Base-by-base conservation (phyloP, 2,113 vertebrate species). In the Monopterus albus region DNA sequence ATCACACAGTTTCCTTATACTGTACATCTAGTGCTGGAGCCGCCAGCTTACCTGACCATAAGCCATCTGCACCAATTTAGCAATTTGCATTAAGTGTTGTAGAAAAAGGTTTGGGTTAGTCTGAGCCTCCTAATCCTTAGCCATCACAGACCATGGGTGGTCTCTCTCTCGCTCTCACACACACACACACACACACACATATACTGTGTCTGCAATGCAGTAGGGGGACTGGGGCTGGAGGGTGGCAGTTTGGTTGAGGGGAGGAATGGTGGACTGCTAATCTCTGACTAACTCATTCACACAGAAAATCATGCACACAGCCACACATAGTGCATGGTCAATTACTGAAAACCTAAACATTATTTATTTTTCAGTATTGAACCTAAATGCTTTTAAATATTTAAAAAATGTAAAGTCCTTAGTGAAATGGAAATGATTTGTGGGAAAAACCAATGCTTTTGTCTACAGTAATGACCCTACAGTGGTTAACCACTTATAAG, bases 101-200 rank as follows among this genome's bases (percentile, higher is more conserved):
- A 81, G 78, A 81, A 79, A 85, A 86, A 67, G 58, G 83, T 88
- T 89, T 86, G 87, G 74, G 86, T 84, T 89, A 76, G 78, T 55
- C 43, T 87, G 85, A 89, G 83, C 80, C 79, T 70, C 66, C 56
- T 91, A 90, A 91, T 90, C 90, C 85, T 81, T 75, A 78, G 57
- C 53, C 79, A 83, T 82, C 67, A 78, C 47, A 88, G 81, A 88
- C 78, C 86, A 87, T 91, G 89, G 90, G 90, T 91, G 90, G 89
- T 85, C 90, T 89, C 58, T 80, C 66, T 80, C 36, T 74, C 29
- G 46, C 31, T 33, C 42, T 14, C 60, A 17, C 43, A 46, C 79
- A 51, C 55, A 43, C 66, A 45, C 50, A 50, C 43, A 57, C 49
- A 52, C 31, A 57, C 66, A 58, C 31, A 47, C 45, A 60, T 69